These are phyloP conservation scores for Centroberyx gerrardi DNA, from an alignment of 2,797 vertebrate genomes.

Conservation along the genomic window DNA sequence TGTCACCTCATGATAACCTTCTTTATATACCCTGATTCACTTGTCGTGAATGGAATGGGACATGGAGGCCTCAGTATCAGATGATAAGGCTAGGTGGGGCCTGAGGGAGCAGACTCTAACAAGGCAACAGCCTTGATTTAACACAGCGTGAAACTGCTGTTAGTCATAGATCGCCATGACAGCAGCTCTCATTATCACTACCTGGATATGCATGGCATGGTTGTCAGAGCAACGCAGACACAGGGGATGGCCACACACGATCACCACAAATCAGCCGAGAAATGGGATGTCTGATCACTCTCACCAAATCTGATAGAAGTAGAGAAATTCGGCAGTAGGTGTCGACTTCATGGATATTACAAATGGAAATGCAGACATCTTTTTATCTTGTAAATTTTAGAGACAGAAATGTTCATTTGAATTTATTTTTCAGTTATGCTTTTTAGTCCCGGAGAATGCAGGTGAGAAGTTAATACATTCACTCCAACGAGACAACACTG, in stretches of 20 bases:
- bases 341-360: slow-evolving; percentile 35
- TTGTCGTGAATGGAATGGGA: slow-evolving; percentile 30
- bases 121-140: slow-evolving; percentile 76
- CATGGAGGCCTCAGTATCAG: slow-evolving; percentile 57
- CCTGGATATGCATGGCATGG: slow-evolving; percentile 83
- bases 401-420: slow-evolving; percentile 17
- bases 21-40: slow-evolving; percentile 50
- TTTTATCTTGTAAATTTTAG: slow-evolving; percentile 55
- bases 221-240: slow-evolving; percentile 78
- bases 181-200: slow-evolving; percentile 81
- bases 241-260: slow-evolving; percentile 68
- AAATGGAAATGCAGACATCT: slow-evolving; percentile 47
- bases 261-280: slow-evolving; percentile 75
- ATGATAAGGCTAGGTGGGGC: slow-evolving; percentile 66
- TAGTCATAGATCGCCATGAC: slow-evolving; percentile 75
- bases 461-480: neutral
- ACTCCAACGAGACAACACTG: slow-evolving; percentile 8
- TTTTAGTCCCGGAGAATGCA: slow-evolving; percentile 17
- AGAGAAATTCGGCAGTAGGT: slow-evolving; percentile 47
- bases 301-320: slow-evolving; percentile 56
- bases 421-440: slow-evolving; percentile 33
- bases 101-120: slow-evolving; percentile 78
- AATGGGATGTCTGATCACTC: slow-evolving; percentile 79
- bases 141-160: slow-evolving; percentile 74
- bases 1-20: slow-evolving; percentile 54